These are phyloP conservation scores for Ceyx erithaca DNA, from an alignment of 2,797 vertebrate genomes.

Conservation along the genomic window DNA sequence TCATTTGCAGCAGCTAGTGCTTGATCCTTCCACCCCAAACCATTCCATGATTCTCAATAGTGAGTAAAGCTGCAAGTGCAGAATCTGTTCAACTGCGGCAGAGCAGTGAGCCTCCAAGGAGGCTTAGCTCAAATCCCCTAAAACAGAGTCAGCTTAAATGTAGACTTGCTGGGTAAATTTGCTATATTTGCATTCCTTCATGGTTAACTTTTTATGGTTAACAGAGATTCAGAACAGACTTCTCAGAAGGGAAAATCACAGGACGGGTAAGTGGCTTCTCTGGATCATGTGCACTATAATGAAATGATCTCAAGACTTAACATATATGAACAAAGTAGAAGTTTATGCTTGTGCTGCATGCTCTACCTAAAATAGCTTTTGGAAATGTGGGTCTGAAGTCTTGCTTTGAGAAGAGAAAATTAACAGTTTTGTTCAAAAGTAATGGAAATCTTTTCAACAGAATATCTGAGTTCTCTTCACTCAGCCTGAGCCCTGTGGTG, in stretches of 20 bases:
- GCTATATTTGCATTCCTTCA: conserved; percentile 3
- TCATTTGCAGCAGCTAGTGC: neutral
- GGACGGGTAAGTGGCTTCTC: conserved; percentile 88
- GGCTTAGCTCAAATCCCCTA: neutral
- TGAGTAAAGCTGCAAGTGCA: neutral
- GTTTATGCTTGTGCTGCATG: neutral
- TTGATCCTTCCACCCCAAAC: neutral
- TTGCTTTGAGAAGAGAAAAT: neutral
- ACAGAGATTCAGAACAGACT: conserved; percentile 98
- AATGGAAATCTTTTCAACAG: neutral
- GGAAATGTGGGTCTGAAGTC: neutral
- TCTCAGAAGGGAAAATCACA: conserved; percentile 98
- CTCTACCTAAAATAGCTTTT: neutral
- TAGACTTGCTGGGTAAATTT: neutral
- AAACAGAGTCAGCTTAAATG: neutral
- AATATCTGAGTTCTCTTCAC: neutral
- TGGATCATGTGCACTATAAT: neutral
- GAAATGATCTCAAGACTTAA: neutral
- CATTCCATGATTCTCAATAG: neutral
- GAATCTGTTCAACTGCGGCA: neutral
- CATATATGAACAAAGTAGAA: neutral
- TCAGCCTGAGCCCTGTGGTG: neutral
- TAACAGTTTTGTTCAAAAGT: neutral
- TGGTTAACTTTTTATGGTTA: conserved; percentile 9
- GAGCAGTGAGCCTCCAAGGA: neutral